Conservation (phyloP, 2,888 invertebrate species). For the Balanococcus diminutus region DNA sequence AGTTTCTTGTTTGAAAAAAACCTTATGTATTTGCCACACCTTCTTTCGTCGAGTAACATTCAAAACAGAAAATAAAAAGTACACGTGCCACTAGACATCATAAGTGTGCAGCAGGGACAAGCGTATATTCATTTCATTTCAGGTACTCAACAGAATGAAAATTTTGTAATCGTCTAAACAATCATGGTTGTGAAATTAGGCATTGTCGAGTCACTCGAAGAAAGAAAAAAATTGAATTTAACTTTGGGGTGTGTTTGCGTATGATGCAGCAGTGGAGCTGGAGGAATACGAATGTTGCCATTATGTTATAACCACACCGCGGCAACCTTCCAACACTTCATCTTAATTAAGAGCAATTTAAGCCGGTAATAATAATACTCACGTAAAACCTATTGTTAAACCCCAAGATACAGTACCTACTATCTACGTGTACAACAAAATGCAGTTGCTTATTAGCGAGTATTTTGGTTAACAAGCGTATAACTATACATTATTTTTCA, state of each 20-base stretch:
- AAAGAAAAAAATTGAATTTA: constrained; percentile 12
- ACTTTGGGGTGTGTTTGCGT: constrained; percentile 1
- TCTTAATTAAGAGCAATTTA: constrained; percentile 50
- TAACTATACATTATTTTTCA: neutral
- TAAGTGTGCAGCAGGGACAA: neutral
- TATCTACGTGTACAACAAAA: neutral
- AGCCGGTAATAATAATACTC: constrained; percentile 14
- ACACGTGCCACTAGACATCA: neutral
- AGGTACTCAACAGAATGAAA: constrained; percentile 3
- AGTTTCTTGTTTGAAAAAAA: neutral
- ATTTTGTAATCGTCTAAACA: neutral
- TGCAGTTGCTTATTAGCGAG: constrained; percentile 24
- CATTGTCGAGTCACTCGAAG: neutral
- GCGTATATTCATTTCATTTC: neutral
- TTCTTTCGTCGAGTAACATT: neutral
- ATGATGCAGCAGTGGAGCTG: neutral
- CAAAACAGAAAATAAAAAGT: neutral
- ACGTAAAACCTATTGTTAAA: constrained; percentile 24
- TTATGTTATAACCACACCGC: neutral
- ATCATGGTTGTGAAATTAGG: constrained; percentile 9
- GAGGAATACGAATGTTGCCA: neutral
- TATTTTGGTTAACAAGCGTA: constrained; percentile 4
- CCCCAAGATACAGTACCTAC: neutral
- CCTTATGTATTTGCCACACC: neutral
- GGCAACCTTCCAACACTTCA: constrained; percentile 35